Base-by-base conservation (phyloP, 1,140 invertebrate species). In the Ostrea edulis region DNA sequence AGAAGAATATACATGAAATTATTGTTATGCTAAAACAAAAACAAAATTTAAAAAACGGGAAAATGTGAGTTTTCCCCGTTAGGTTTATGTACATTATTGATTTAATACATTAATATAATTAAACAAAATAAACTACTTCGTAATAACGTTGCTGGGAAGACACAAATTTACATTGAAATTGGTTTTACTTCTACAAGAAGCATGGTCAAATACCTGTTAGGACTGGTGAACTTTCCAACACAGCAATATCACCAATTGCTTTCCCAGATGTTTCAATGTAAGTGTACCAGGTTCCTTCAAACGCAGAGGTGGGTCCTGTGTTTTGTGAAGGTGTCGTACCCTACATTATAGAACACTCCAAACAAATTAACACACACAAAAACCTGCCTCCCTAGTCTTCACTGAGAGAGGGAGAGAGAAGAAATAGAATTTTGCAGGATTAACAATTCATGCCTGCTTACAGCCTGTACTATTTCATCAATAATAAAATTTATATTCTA, bases 211-310 rank as follows among this genome's bases (percentile, higher is more conserved):
- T 44, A 77, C 25, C 29, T 29, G 22, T 9, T 2, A 17, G 14
- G 14, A 14, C 29, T 35, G 29, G 5, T 77, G 14, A 14, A 52
- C 82, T 52, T 35, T 83, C 82, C 9, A 83, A 44, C 7, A 83
- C 22, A 83, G 82, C 82, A 20, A 8, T n/a, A 8, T 52, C 8
- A n/a, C 82, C 82, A 11, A 0, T 0, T 1, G 0, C 0, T 52
- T 51, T 51, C 2, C 82, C 82, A 20, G 82, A 22, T 22, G 82
- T 14, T 25, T 83, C 82, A 53, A n/a, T 83, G 14, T 83, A 83
- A 14, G 51, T 8, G n/a, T 83, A 83, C n/a, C 11, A 22, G 20
- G 20, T 54, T 9, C 82, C 82, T 54, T 83, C 82, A 53, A 25
- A 51, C 8, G 82, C 82, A 20, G 11, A 17, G 20, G 5, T 83